phyloP scores from a whole-genome alignment of 2,113 vertebrate species.

The Thamnophis sirtalis region DNA sequence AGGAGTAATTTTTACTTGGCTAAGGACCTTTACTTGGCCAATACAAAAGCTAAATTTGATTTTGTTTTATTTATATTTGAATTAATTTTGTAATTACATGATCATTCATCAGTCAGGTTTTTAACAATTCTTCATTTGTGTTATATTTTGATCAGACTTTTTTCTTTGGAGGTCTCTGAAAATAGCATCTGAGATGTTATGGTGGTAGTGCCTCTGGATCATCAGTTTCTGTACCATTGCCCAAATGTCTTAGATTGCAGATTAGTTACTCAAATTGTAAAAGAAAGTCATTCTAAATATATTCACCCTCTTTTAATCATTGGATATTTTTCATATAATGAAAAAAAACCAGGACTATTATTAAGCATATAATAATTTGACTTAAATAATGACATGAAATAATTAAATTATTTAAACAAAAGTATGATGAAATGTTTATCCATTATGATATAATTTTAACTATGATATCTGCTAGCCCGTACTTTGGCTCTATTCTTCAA shows the following conservation, averaged over 20 bases:
- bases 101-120: neutral
- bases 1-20: neutral
- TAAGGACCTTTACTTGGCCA: neutral
- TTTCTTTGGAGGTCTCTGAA: neutral
- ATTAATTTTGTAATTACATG: neutral
- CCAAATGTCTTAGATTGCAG: neutral
- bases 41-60: neutral
- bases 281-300: neutral
- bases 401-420: neutral
- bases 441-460: neutral
- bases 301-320: neutral
- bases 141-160: neutral
- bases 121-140: neutral
- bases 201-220: neutral
- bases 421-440: neutral
- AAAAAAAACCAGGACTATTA: neutral
- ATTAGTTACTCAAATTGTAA: neutral
- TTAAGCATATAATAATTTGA: neutral
- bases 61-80: neutral
- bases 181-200: neutral
- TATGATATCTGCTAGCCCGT: neutral
- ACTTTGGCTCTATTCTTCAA: neutral
- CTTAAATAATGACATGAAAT: neutral
- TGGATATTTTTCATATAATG: neutral
- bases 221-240: neutral